A percentile compares a stretch with the other conserved stretches of the same genome.
Conservation (phyloP, 2,797 vertebrate genomes). For the Aeoliscus strigatus region DNA sequence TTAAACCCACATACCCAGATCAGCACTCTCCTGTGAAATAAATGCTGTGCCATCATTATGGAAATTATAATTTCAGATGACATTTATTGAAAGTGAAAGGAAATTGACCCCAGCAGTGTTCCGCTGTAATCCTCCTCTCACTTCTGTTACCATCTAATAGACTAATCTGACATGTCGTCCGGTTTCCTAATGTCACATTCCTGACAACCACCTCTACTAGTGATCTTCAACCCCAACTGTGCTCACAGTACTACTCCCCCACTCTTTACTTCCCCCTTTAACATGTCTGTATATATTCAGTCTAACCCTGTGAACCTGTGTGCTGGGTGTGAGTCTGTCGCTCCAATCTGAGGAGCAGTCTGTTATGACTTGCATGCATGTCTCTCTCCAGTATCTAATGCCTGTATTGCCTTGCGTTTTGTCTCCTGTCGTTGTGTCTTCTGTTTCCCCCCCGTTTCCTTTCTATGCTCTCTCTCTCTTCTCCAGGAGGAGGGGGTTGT, state of each 20-base stretch:
- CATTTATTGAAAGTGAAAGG: slow-evolving; percentile 43
- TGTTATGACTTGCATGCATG: slow-evolving; percentile 74
- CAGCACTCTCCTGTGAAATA: slow-evolving; percentile 13
- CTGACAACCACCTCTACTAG: slow-evolving; percentile 1
- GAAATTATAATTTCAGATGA: slow-evolving; percentile 26
- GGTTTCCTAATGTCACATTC: slow-evolving; percentile 20
- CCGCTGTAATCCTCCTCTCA: slow-evolving; percentile 18
- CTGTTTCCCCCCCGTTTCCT: slow-evolving; percentile 57
- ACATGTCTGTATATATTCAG: slow-evolving; percentile 19
- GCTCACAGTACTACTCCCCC: background rate
- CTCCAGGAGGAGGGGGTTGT: slow-evolving; percentile 96
- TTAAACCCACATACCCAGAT: slow-evolving; percentile 15
- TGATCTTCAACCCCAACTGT: background rate
- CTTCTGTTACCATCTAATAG: slow-evolving; percentile 12
- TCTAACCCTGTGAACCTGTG: slow-evolving; percentile 21
- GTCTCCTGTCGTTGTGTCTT: slow-evolving; percentile 83
- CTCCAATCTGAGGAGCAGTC: slow-evolving; percentile 43
- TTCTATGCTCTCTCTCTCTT: slow-evolving; percentile 75
- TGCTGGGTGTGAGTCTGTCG: slow-evolving; percentile 38
- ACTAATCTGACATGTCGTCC: slow-evolving; percentile 26
- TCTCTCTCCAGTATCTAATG: slow-evolving; percentile 63
- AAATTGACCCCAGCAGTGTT: slow-evolving; percentile 40
- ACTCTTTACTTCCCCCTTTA: background rate
- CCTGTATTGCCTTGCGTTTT: slow-evolving; percentile 73
- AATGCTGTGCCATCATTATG: slow-evolving; percentile 29